Evolutionary conservation across 1,140 invertebrate genomes (phyloP).

Genomic region (Zophobas atratus): DNA sequence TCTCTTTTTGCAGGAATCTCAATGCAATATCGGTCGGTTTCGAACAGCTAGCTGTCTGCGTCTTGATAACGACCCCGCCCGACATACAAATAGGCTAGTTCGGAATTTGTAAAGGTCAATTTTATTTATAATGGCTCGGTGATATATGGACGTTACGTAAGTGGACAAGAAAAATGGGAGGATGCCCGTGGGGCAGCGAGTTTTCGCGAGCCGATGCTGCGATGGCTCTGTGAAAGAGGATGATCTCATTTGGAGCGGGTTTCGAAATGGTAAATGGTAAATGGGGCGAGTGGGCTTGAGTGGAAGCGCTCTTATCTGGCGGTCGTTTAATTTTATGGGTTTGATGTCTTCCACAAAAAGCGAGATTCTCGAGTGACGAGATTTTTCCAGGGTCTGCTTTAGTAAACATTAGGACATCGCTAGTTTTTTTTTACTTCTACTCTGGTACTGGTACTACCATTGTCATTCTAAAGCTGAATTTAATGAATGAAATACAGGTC

Average conservation of each 20-base stretch:
- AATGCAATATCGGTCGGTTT: slow-evolving; percentile 29
- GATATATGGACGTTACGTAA: slow-evolving; percentile 33
- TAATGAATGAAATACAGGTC: no score
- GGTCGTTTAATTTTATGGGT: no score
- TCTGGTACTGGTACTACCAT: no score
- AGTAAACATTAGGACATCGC: no score
- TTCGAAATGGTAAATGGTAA: slow-evolving; percentile 20
- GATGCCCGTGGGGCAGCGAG: slow-evolving; percentile 3
- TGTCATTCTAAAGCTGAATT: no score
- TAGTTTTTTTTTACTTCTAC: no score
- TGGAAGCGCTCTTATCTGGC: no score
- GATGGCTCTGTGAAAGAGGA: slow-evolving; percentile 50
- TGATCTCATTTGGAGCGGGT: slow-evolving; percentile 47
- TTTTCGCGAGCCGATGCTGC: neutral
- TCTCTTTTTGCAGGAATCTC: slow-evolving; percentile 7
- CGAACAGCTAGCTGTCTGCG: slow-evolving; percentile 9
- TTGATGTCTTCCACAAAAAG: no score
- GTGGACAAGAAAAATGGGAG: neutral
- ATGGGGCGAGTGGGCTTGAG: no score
- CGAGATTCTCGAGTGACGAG: no score
- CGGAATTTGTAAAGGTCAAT: slow-evolving; percentile 49
- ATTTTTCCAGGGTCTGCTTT: no score
- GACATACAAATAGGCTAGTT: slow-evolving; percentile 46
- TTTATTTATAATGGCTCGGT: slow-evolving; percentile 40
- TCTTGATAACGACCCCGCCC: slow-evolving; percentile 44